Evolutionary conservation across 1,140 invertebrate species (phyloP), one percentile per base, ranked within the genome.

Genomic region (Dendrolimus kikuchii): DNA sequence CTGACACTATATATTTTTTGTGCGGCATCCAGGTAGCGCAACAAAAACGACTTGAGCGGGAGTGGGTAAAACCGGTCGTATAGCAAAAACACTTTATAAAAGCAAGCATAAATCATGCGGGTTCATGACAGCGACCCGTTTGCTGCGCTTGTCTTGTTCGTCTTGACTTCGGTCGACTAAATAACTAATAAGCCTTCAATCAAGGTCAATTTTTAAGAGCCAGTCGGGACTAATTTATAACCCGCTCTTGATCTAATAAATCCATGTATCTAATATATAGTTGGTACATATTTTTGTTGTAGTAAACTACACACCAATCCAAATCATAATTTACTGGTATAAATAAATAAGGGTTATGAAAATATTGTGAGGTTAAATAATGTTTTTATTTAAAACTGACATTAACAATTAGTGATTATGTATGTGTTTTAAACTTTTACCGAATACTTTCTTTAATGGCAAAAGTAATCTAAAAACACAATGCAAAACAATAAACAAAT

Each of bases 91-190:
- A 68, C 67, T 77, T 75, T 82, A 74, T 79, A 58, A 74, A 77
- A 62, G 66, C 68, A 59, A 67, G 65, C 77, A 84, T 82, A 86
- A 80, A 84, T 86, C 81, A 86, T 80, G 73, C 68, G 61, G 76
- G 74, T 66, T 81, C 79, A 80, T 72, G 72, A 77, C 62, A 62
- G 59, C 55, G 67, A 76, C 77, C 79, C 76, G 79, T 81, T 74
- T 66, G 56, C 53, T 64, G 70, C 68, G 66, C 23, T 68, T 68
- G 55, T 65, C 57, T 63, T 46, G 54, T 46, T 46, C 63, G 69
- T 71, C 69, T 76, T 62, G 73, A 64, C 67, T 75, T 63, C 54
- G 62, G 62, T 62, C 69, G 59, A 55, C 73, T 23, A 2, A 23
- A 23, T 23, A 23, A 2, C 23, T 81, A 83, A 86, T 84, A 73